A percentile compares a stretch with the other conserved stretches of the same genome.
phyloP scores from a whole-genome alignment of 2,888 invertebrate species.

The Troides aeacus region DNA sequence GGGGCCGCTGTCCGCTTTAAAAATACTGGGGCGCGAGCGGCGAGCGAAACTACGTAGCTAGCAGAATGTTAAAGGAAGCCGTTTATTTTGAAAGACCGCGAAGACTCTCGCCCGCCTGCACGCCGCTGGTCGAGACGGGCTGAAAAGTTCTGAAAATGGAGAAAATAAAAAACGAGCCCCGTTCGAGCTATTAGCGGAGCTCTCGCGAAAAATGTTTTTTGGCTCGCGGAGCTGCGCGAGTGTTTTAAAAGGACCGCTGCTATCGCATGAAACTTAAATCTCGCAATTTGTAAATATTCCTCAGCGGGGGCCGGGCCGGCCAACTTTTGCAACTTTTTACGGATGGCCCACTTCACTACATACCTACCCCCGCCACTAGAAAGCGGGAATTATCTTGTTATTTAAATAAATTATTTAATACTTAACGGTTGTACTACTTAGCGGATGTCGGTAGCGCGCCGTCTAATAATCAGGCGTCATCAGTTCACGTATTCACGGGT shows the following conservation, averaged over 20 bases:
- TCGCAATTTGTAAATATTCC: constrained; percentile 37
- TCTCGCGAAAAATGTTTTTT: constrained; percentile 53
- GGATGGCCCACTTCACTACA: constrained; percentile 21
- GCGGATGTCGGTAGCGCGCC: too few relatives aligned
- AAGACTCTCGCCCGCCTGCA: constrained; percentile 47
- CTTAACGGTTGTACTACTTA: background rate
- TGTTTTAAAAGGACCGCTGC: constrained; percentile 39
- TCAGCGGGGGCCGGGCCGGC: constrained; percentile 4
- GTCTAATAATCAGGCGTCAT: constrained; percentile 37
- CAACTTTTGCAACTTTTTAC: constrained; percentile 28
- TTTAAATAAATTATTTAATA: background rate
- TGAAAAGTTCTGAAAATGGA: constrained; percentile 55
- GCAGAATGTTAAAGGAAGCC: constrained; percentile 68
- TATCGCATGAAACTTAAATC: constrained; percentile 42
- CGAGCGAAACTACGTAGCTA: constrained; percentile 58
- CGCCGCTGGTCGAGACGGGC: constrained; percentile 52
- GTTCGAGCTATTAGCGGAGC: constrained; percentile 51
- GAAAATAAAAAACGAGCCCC: constrained; percentile 42
- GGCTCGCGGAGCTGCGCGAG: constrained; percentile 41
- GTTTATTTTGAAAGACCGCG: constrained; percentile 71
- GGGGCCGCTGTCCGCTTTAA: constrained; percentile 75
- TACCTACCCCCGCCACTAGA: background rate
- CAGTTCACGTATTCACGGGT: constrained; percentile 33
- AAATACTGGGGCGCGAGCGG: constrained; percentile 70
- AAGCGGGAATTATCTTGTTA: background rate